Evolutionary conservation across 2,888 invertebrate genomes (phyloP), one percentile per base, ranked within the genome.

Genomic region (Dryococelus australis): DNA sequence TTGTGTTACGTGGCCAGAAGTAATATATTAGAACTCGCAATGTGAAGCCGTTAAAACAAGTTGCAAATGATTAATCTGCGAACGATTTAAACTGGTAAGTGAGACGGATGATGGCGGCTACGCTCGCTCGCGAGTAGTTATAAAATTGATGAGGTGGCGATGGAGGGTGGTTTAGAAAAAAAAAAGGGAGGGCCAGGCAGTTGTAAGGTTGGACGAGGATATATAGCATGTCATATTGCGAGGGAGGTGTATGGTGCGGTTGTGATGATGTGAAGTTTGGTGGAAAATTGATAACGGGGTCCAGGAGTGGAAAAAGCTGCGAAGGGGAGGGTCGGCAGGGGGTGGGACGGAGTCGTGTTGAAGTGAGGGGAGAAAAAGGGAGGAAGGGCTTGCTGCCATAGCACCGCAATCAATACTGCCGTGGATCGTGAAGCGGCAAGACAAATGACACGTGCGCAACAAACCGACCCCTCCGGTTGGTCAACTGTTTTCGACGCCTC

Each of bases 231-330:
- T 8, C 65, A 65, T 65, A 65, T 65, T 65, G 65, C 65, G 65
- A 65, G 65, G 65, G 65, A 65, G 65, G 65, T 47, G 47, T n/a
- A 65, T 65, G 65, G 65, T 20, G 65, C n/a, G 65, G 65, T 65
- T 65, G 65, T 65, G 65, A 65, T 65, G 65, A 65, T 65, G 65
- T 65, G 65, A 65, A 65, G 65, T 65, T 65, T 65, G 65, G 65
- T 65, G 65, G 65, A 65, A 65, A 65, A 65, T 65, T 65, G 65
- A 65, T 65, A 65, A 65, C 65, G 65, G 65, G 65, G 47, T 65
- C 65, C 65, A n/a, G 65, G 65, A 65, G 65, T n/a, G 65, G 65
- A 65, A 65, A 65, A 65, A 65, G 24, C 65, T n/a, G 65, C 35
- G 47, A 13, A 65, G 65, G 65, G 65, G 65, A 65, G 51, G 51